phyloP scores from a whole-genome alignment of 1,140 invertebrate genomes.

The Araneus ventricosus region DNA sequence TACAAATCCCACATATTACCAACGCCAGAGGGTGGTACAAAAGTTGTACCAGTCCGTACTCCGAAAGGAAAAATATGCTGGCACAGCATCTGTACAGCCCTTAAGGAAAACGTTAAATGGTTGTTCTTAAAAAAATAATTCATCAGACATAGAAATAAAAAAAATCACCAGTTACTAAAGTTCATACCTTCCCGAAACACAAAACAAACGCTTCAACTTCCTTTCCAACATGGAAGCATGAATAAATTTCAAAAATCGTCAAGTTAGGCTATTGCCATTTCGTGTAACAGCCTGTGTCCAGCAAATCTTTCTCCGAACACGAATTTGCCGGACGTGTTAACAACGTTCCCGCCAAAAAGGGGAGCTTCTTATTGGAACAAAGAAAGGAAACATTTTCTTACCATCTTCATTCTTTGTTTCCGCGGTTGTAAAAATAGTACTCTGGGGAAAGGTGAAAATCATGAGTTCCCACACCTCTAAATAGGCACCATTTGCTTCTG shows the following conservation, averaged over 20 bases:
- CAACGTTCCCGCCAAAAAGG: conserved; percentile 18
- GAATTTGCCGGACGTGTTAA: neutral
- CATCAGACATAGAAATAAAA: too few species aligned
- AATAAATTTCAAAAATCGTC: neutral
- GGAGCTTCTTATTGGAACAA: neutral
- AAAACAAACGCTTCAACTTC: too few species aligned
- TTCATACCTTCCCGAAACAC: neutral
- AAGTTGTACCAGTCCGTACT: too few species aligned
- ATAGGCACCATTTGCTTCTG: conserved; percentile 40
- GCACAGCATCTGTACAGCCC: too few species aligned
- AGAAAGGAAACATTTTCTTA: conserved; percentile 62
- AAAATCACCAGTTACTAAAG: too few species aligned
- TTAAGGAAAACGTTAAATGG: too few species aligned
- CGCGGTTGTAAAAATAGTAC: conserved; percentile 41
- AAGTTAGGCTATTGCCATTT: conserved; percentile 23
- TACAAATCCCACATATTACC: too few species aligned
- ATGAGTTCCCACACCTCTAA: conserved; percentile 57
- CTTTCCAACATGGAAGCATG: neutral
- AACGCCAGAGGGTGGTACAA: too few species aligned
- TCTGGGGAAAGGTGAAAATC: conserved; percentile 63
- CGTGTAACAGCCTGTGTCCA: neutral
- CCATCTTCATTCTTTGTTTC: conserved; percentile 53
- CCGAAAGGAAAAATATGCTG: too few species aligned
- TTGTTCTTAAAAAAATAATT: too few species aligned
- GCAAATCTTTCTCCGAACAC: neutral